Conservation (phyloP, 2,113 vertebrate genomes). For the Laterallus jamaicensis region DNA sequence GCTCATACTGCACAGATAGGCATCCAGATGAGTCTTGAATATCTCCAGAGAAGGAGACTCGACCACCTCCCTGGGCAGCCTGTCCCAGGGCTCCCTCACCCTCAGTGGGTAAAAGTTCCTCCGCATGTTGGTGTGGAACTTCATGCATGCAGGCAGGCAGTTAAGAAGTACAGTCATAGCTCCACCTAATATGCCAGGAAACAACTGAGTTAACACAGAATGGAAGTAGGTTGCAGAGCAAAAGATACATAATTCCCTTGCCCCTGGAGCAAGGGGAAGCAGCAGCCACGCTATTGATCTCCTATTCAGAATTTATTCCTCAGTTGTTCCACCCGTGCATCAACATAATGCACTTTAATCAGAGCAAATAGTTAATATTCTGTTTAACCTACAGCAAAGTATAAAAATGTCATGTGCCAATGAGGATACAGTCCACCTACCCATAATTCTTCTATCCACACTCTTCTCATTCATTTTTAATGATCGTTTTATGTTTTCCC, state of each 20-base stretch:
- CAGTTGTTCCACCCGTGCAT: not conserved
- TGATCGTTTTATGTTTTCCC: slow-evolving; percentile 46
- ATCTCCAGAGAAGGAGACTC: no score
- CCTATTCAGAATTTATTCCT: not conserved
- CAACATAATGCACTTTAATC: not conserved
- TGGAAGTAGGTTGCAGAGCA: not conserved
- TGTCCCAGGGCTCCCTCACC: no score
- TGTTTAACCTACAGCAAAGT: slow-evolving; percentile 7
- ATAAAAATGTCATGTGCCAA: not conserved
- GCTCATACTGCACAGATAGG: no score
- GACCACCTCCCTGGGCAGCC: no score
- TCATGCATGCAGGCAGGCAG: not conserved
- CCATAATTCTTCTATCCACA: slow-evolving; percentile 1
- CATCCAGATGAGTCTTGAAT: no score
- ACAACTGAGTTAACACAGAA: not conserved
- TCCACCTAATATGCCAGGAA: not conserved
- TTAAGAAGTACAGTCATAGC: not conserved
- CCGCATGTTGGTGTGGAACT: no score
- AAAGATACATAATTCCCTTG: not conserved
- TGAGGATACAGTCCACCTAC: not conserved
- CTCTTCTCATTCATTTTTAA: slow-evolving; percentile 52
- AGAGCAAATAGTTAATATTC: slow-evolving; percentile 34
- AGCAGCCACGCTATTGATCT: not conserved
- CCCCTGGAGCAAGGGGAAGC: not conserved
- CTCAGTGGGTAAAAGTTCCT: no score